phyloP scores from a whole-genome alignment of 2,888 invertebrate genomes.

The Pardosa pseudoannulata region DNA sequence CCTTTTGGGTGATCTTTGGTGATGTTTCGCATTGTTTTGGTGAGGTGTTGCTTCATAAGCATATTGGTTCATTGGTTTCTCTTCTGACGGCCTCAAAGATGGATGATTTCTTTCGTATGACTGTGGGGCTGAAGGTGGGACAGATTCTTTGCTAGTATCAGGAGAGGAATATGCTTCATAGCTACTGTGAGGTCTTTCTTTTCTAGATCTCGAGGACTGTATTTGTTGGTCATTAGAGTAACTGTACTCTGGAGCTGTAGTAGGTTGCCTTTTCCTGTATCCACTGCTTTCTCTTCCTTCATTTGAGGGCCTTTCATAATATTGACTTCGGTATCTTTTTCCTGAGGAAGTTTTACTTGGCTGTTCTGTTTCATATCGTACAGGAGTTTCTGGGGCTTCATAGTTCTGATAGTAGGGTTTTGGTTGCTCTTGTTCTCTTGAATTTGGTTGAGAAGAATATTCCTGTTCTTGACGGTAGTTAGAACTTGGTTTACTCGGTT shows the following conservation, averaged over 20 bases:
- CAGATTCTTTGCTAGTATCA: background rate
- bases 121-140: background rate
- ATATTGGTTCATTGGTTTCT: conserved; percentile 14
- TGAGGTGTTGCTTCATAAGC: conserved; percentile 14
- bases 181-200: background rate
- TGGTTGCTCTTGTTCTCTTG: background rate
- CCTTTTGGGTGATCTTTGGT: background rate
- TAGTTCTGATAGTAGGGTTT: background rate
- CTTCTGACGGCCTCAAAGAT: background rate
- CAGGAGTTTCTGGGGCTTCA: background rate
- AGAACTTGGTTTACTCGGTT: background rate
- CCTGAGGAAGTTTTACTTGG: background rate
- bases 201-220: background rate
- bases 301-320: background rate
- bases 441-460: background rate
- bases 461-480: background rate
- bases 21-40: background rate
- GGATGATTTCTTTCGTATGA: conserved; percentile 12
- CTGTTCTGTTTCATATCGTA: background rate
- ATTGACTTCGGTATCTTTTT: background rate
- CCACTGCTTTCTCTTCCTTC: background rate
- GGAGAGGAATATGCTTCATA: conserved; percentile 6
- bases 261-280: background rate
- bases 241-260: background rate
- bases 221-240: background rate